Conservation (phyloP, 2,113 vertebrate species). For the Chrysochloris asiatica region DNA sequence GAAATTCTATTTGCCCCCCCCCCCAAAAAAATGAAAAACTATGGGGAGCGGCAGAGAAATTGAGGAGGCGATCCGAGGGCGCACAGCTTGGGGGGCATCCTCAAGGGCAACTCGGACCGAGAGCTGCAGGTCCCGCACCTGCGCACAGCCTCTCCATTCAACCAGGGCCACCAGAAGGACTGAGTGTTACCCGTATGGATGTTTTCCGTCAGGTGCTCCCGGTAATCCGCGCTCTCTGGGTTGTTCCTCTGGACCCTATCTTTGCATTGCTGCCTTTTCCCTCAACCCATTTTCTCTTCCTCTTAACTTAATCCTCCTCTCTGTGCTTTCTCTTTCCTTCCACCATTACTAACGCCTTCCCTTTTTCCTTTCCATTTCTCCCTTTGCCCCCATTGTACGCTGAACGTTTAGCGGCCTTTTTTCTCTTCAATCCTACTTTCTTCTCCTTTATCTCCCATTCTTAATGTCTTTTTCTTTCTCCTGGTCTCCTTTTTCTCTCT, state of each 20-base stretch:
- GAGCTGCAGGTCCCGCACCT: too few relatives aligned
- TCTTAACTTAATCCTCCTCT: accelerated
- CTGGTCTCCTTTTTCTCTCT: neutral
- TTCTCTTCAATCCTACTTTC: neutral
- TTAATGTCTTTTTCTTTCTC: neutral
- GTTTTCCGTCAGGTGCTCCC: neutral
- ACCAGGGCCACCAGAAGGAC: too few relatives aligned
- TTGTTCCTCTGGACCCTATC: too few relatives aligned
- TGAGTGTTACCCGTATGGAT: too few relatives aligned
- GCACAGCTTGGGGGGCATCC: neutral
- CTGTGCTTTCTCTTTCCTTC: neutral
- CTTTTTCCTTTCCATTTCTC: neutral
- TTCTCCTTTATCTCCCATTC: neutral
- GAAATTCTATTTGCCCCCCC: neutral
- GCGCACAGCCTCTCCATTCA: too few relatives aligned
- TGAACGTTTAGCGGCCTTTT: neutral
- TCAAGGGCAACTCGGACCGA: accelerated
- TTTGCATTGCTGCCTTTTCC: too few relatives aligned
- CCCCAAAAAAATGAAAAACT: neutral
- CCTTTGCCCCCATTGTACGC: too few relatives aligned
- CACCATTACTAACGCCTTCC: neutral
- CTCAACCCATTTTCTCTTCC: neutral
- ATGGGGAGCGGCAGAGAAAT: neutral
- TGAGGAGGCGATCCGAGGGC: neutral
- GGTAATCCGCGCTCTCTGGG: accelerated